Conservation (phyloP, 2,797 vertebrate genomes). For the Gymnoscopelus microlampas region DNA sequence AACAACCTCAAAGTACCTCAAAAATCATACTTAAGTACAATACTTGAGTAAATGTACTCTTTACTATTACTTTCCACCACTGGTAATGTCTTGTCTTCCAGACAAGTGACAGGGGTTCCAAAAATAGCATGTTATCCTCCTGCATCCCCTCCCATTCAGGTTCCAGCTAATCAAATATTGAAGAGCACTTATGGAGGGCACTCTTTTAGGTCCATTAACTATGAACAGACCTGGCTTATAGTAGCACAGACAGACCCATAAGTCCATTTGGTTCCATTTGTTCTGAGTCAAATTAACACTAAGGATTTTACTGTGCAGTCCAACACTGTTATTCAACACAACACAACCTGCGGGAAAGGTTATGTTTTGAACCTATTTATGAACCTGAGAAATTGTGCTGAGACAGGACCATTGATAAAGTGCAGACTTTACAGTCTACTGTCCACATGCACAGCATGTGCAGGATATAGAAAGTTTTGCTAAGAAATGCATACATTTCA, state of each 20-base stretch:
- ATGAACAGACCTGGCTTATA: slow-evolving; percentile 3
- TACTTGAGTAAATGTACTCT: no score
- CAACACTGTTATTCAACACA: slow-evolving; percentile 3
- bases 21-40: no score
- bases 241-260: no score
- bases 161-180: slow-evolving; percentile 48
- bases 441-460: no score
- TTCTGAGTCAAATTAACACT: background rate
- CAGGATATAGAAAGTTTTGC: no score
- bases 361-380: slow-evolving; percentile 4
- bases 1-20: no score
- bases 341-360: background rate
- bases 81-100: no score
- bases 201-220: slow-evolving; percentile 20
- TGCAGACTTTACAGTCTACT: no score
- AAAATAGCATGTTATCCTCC: slow-evolving; percentile 44
- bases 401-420: background rate
- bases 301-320: background rate
- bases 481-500: no score
- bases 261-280: no score
- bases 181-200: slow-evolving; percentile 28
- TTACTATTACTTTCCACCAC: no score
- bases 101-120: slow-evolving; percentile 29
- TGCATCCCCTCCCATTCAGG: slow-evolving; percentile 17
- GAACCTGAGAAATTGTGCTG: background rate